These are phyloP conservation scores for Choloepus hoffmanni DNA, from an alignment of 2,113 vertebrate genomes.

Conservation along the genomic window DNA sequence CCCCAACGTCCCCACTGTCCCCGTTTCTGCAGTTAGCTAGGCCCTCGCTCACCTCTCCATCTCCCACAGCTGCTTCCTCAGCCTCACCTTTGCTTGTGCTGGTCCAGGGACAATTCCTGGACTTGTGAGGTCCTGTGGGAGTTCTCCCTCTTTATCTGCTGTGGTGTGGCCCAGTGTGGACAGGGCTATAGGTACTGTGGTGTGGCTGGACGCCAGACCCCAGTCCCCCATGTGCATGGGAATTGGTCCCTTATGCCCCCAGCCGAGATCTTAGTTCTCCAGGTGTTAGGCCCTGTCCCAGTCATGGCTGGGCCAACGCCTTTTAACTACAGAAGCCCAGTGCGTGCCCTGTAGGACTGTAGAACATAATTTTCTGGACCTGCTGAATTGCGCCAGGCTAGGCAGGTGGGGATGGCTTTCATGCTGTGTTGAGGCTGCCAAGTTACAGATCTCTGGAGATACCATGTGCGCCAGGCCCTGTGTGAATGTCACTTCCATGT, in stretches of 20 bases:
- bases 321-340: neutral
- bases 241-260: neutral
- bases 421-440: neutral
- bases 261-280: neutral
- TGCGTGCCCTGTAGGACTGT: neutral
- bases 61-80: neutral
- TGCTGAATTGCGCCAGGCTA: neutral
- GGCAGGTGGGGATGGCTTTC: neutral
- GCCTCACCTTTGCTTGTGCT: neutral
- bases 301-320: neutral
- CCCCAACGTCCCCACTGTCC: neutral
- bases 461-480: rapidly evolving
- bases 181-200: neutral
- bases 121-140: neutral
- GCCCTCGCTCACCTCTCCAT: neutral
- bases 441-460: neutral
- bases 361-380: neutral
- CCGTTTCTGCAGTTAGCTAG: neutral
- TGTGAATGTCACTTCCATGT: neutral
- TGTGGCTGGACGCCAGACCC: neutral
- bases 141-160: neutral
- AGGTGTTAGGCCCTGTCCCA: neutral
- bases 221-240: neutral
- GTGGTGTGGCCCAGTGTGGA: neutral
- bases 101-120: neutral